Evolutionary conservation across 2,113 vertebrate species (phyloP).

Genomic region (Cebidichthys violaceus): DNA sequence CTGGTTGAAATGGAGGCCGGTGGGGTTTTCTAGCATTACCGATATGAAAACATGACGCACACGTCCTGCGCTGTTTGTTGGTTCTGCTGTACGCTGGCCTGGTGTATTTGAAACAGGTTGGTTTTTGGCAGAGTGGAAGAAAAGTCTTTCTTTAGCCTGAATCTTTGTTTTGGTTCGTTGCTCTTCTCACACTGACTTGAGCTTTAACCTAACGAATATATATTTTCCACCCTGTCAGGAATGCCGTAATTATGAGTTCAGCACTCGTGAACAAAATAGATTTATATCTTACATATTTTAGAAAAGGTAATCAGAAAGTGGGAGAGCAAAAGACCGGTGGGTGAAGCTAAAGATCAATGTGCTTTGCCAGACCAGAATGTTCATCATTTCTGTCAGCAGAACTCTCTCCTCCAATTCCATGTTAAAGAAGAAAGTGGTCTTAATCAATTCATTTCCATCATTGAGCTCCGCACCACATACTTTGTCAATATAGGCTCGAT

Average conservation of each 20-base stretch:
- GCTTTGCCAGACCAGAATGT: neutral
- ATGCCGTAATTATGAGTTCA: neutral
- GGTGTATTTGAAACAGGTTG: neutral
- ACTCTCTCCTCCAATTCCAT: neutral
- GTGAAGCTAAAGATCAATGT: neutral
- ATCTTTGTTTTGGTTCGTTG: neutral
- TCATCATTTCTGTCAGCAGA: neutral
- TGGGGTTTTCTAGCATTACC: neutral
- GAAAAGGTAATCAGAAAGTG: neutral
- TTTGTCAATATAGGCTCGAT: slow-evolving; percentile 53
- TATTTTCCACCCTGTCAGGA: neutral
- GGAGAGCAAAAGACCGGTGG: neutral
- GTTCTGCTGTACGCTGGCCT: neutral
- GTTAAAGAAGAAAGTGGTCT: slow-evolving; percentile 5
- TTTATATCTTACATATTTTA: neutral
- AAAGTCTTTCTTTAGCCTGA: neutral
- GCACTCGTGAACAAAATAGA: neutral
- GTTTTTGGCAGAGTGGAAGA: neutral
- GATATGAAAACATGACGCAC: neutral
- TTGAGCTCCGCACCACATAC: slow-evolving; percentile 31
- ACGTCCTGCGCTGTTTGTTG: neutral
- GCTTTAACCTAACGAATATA: neutral
- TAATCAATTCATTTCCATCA: slow-evolving; percentile 42
- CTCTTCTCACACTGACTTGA: neutral
- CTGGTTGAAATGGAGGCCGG: neutral